Evolutionary conservation across 2,797 vertebrate species (phyloP).

Genomic region (Dipus sagitta): DNA sequence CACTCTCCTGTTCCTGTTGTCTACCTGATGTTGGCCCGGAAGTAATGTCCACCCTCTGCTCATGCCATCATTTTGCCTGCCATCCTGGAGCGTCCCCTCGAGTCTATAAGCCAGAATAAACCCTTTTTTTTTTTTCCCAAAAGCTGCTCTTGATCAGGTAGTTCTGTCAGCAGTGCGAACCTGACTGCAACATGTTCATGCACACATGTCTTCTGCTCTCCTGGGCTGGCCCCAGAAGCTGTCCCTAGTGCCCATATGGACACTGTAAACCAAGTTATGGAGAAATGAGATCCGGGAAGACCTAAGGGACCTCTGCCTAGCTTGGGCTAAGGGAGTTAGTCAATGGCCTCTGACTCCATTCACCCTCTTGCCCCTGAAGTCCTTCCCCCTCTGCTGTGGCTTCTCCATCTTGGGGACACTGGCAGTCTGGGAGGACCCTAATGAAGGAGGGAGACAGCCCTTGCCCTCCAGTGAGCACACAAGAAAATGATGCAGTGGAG

Average conservation of each 20-base stretch:
- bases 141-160: too few species aligned
- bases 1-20: too few species aligned
- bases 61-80: too few species aligned
- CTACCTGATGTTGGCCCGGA: too few species aligned
- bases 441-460: not conserved
- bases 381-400: not conserved
- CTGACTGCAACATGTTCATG: too few species aligned
- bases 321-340: not conserved
- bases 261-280: not conserved
- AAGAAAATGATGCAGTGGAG: not conserved
- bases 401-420: not conserved
- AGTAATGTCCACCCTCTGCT: too few species aligned
- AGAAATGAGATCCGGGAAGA: not conserved
- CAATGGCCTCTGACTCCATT: not conserved
- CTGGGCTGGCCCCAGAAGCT: not conserved
- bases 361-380: not conserved
- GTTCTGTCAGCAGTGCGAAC: too few species aligned
- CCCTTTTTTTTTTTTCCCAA: too few species aligned
- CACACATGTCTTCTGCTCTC: not conserved
- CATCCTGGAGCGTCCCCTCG: too few species aligned
- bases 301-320: not conserved
- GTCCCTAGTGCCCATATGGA: rapidly evolving
- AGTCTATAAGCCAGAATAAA: too few species aligned
- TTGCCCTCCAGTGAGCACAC: not conserved
- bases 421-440: not conserved